Evolutionary conservation across 2,113 vertebrate species (phyloP).

Genomic region (Xenotilapia longispinis): DNA sequence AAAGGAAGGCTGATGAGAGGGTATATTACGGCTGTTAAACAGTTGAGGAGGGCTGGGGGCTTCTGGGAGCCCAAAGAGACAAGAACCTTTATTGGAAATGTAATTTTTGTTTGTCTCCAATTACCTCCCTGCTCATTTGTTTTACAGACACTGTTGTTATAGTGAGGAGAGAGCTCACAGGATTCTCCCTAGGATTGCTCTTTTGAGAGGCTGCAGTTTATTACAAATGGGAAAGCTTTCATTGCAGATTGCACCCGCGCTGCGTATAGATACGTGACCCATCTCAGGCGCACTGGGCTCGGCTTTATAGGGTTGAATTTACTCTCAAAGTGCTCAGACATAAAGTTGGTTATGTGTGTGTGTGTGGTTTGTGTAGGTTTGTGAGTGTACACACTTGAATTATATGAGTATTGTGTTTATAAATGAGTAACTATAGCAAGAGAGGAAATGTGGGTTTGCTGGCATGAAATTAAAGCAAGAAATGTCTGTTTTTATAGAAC

Average conservation of each 20-base stretch:
- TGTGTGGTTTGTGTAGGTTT: not conserved
- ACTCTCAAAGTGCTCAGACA: conserved; percentile 5
- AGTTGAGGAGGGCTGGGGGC: conserved; percentile 63
- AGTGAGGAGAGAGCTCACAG: conserved; percentile 25
- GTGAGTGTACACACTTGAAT: not conserved
- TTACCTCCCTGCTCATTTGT: conserved; percentile 75
- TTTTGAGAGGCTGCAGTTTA: conserved; percentile 65
- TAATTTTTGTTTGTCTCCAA: conserved; percentile 78
- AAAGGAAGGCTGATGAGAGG: conserved; percentile 63
- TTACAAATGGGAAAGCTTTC: conserved; percentile 74
- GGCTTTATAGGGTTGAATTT: conserved; percentile 15
- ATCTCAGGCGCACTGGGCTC: not conserved
- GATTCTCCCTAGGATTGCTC: conserved; percentile 61
- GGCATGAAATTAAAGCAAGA: not conserved
- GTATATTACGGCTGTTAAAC: conserved; percentile 72
- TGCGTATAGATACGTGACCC: conserved; percentile 47
- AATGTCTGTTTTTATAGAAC: not conserved
- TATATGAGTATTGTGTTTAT: not conserved
- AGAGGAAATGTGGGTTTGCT: not conserved
- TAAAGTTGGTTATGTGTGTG: not conserved
- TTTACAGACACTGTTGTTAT: conserved; percentile 62
- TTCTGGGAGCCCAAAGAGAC: conserved; percentile 63
- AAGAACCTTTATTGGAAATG: conserved; percentile 77
- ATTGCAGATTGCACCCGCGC: conserved; percentile 65
- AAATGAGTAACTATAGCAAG: not conserved